phyloP scores from a whole-genome alignment of 2,113 vertebrate species.

The mouse (Mus musculus) region DNA sequence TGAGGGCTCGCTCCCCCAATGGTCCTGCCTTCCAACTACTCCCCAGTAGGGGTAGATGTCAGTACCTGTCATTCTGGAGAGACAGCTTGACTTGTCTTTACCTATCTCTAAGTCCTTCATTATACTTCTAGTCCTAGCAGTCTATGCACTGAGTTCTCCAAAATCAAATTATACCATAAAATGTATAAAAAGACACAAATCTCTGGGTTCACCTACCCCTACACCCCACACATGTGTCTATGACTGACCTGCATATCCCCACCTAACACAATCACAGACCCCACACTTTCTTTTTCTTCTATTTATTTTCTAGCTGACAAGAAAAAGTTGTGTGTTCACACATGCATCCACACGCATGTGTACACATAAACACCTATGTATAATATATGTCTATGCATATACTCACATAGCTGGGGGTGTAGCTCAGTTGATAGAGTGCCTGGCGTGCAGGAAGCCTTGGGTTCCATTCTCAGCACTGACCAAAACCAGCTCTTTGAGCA shows the following conservation, averaged over 20 bases:
- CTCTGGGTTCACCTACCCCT: too few species aligned
- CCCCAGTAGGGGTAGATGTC: accelerated
- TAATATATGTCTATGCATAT: background rate
- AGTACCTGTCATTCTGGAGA: accelerated
- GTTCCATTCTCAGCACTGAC: background rate
- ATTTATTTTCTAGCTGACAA: background rate
- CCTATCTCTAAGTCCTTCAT: background rate
- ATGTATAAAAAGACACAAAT: background rate
- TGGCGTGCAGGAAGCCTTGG: background rate
- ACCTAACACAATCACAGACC: background rate
- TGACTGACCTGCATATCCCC: background rate
- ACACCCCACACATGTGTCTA: background rate
- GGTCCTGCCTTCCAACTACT: background rate
- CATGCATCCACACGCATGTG: too few species aligned
- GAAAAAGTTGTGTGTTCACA: background rate
- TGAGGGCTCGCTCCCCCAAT: background rate
- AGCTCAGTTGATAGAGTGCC: background rate
- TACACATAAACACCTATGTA: too few species aligned
- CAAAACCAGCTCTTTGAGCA: background rate
- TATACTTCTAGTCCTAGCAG: background rate
- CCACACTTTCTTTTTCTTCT: background rate
- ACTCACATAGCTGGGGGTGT: background rate
- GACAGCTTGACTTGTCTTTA: background rate
- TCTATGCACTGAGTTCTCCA: background rate
- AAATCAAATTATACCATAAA: background rate